These are phyloP conservation scores for Trogon melanurus DNA, from an alignment of 2,113 vertebrate species.

Conservation along the genomic window DNA sequence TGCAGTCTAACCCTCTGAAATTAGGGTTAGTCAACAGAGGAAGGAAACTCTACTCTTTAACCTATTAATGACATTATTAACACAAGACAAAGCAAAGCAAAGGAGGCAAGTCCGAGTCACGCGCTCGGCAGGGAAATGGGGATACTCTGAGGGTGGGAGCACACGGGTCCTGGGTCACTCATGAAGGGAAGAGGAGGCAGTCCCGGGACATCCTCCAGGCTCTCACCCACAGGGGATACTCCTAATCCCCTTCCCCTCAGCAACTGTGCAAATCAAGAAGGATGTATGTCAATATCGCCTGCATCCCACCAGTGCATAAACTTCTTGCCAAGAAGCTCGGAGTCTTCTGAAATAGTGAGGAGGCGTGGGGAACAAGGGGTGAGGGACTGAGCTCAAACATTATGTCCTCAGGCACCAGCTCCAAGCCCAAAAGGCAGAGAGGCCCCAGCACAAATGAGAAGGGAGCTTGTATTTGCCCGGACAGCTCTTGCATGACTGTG, in stretches of 20 bases:
- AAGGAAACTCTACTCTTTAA: background rate
- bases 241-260: background rate
- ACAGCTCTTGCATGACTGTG: background rate
- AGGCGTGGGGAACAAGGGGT: background rate
- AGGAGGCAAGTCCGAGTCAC: background rate
- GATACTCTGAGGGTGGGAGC: background rate
- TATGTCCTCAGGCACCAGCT: background rate
- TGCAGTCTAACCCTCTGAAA: background rate
- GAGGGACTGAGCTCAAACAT: background rate
- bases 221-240: background rate
- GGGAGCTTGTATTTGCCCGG: background rate
- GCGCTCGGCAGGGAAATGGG: background rate
- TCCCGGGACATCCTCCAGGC: background rate
- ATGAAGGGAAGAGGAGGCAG: background rate
- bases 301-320: background rate
- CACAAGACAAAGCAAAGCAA: background rate
- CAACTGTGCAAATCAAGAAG: background rate
- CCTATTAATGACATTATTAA: background rate
- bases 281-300: background rate
- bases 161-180: background rate
- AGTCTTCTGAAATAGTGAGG: background rate
- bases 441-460: background rate
- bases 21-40: background rate
- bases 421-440: background rate
- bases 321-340: background rate